These are phyloP conservation scores for Eupeodes latifasciatus DNA, from an alignment of 2,888 invertebrate species.

Conservation along the genomic window DNA sequence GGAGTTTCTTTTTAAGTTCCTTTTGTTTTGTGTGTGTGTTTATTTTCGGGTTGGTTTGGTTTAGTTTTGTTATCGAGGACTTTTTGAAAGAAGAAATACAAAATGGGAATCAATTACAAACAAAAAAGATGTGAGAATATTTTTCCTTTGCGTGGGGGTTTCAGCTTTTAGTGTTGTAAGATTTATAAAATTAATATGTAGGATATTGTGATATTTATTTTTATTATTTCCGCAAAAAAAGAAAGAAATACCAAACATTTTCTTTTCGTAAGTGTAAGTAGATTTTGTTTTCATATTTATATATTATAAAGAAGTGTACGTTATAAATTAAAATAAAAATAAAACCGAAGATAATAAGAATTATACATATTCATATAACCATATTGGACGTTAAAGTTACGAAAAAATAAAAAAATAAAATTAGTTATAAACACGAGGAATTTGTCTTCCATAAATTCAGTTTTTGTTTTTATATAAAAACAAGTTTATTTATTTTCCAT, in stretches of 20 bases:
- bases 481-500: background rate
- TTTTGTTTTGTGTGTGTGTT: conserved; percentile 77
- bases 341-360: conserved; percentile 5
- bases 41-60: conserved; percentile 77
- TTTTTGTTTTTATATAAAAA: background rate
- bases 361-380: conserved; percentile 5
- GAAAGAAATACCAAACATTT: background rate
- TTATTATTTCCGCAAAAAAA: background rate
- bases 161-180: conserved; percentile 31
- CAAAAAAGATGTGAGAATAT: conserved; percentile 45
- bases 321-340: background rate
- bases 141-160: conserved; percentile 2
- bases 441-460: conserved; percentile 64
- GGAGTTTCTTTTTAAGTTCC: conserved; percentile 75
- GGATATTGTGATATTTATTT: conserved; percentile 50
- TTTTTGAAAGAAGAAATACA: background rate
- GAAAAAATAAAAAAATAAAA: background rate
- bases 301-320: background rate
- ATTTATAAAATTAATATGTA: conserved; percentile 8
- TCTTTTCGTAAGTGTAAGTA: background rate
- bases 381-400: background rate
- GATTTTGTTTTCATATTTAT: conserved; percentile 5
- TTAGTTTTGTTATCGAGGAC: conserved; percentile 2
- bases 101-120: conserved; percentile 65
- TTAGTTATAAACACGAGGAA: conserved; percentile 14